phyloP scores from a whole-genome alignment of 2,113 vertebrate species.

The Andinoacara biseriatus region DNA sequence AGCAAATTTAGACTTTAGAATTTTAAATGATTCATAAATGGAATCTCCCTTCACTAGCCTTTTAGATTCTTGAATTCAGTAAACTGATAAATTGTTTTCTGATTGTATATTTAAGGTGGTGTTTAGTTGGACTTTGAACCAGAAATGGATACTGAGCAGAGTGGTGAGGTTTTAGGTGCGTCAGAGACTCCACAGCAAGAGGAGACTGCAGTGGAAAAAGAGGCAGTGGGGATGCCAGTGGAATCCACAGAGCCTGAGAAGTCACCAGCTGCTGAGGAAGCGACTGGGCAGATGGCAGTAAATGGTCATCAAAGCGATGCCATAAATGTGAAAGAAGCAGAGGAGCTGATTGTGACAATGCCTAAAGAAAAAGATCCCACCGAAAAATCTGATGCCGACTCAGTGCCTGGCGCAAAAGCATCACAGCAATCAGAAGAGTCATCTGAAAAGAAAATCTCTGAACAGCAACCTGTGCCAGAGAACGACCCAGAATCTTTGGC shows the following conservation, averaged over 20 bases:
- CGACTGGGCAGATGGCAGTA: constrained; percentile 33
- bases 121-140: constrained; percentile 35
- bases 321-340: background rate
- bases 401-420: background rate
- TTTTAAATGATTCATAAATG: background rate
- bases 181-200: constrained; percentile 56
- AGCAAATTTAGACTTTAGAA: rapidly evolving
- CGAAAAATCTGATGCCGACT: constrained; percentile 34
- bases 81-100: background rate
- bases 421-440: constrained; percentile 49
- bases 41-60: background rate
- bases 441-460: constrained; percentile 51
- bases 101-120: constrained; percentile 56
- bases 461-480: constrained; percentile 53
- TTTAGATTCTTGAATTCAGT: background rate
- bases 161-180: constrained; percentile 58
- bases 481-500: constrained; percentile 56
- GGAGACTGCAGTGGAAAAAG: constrained; percentile 56
- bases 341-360: constrained; percentile 28
- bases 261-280: constrained; percentile 48
- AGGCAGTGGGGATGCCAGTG: constrained; percentile 33
- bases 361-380: background rate
- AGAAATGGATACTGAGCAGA: constrained; percentile 76
- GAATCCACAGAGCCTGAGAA: constrained; percentile 59
- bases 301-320: constrained; percentile 39